A percentile compares a stretch with the other conserved stretches of the same genome.
phyloP scores from a whole-genome alignment of 2,888 invertebrate genomes.

The Scrobipalpa atriplicella region DNA sequence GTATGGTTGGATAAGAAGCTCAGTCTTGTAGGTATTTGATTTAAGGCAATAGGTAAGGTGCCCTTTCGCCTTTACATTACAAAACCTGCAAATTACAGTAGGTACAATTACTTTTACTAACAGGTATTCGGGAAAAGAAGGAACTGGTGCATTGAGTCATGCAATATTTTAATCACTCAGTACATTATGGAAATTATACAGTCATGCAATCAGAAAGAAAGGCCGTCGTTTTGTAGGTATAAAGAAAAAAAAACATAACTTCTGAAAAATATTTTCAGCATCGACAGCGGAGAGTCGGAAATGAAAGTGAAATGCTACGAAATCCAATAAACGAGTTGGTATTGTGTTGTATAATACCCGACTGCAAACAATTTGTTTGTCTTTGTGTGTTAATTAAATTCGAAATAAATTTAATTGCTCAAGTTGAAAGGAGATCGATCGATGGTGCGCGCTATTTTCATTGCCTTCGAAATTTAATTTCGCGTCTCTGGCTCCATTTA shows the following conservation, averaged over 20 bases:
- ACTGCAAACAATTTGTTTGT: conserved; percentile 17
- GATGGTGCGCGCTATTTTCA: background rate
- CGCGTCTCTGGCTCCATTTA: too few species aligned
- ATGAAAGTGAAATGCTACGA: background rate
- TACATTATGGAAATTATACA: background rate
- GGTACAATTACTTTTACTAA: too few species aligned
- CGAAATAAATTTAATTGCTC: conserved; percentile 15
- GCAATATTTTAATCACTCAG: too few species aligned
- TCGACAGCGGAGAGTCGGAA: background rate
- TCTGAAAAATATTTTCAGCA: background rate
- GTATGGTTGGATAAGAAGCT: too few species aligned
- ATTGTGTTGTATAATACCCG: background rate
- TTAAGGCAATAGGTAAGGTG: too few species aligned
- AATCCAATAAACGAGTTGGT: conserved; percentile 8
- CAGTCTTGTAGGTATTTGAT: too few species aligned
- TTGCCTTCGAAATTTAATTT: too few species aligned
- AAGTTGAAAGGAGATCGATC: background rate
- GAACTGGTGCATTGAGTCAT: too few species aligned
- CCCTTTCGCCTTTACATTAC: too few species aligned
- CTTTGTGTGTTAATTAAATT: conserved; percentile 23
- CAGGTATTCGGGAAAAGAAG: too few species aligned
- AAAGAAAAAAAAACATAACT: background rate
- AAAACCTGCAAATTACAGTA: too few species aligned
- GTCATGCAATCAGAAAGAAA: background rate
- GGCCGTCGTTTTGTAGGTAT: background rate